Evolutionary conservation across 2,113 vertebrate genomes (phyloP), one percentile per base, ranked within the genome.

Genomic region (Fukomys damarensis): DNA sequence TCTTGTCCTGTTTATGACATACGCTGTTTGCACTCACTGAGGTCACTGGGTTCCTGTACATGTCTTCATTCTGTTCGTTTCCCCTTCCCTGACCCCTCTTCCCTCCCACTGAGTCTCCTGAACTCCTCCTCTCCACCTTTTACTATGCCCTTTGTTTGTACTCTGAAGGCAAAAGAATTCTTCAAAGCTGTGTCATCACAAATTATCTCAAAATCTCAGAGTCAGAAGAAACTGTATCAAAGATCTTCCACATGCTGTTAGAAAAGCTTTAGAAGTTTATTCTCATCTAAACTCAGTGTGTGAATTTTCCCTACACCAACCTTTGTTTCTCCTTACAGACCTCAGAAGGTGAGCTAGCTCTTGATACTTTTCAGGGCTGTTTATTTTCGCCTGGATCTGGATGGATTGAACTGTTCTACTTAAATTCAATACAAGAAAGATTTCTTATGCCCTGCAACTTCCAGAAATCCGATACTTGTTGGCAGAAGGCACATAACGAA

Each of bases 341-440:
- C 82, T 82, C 12, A 11, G 76, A 56, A 0, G 24, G 19, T 7
- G 80, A 4, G 46, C 46, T 19, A 61, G 56, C 56, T 58, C 6
- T 26, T 76, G 20, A 38, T 81, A 41, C 20, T 35, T 85, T 74
- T 85, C 7, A 46, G 81, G 22, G 10, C 7, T 93, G 30, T 92
- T 92, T 79, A 68, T 81, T 93, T 63, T 81, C 65, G 32, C 32
- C 17, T 87, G 38, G 19, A 56, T 54, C 81, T 95, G 49, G 76
- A 68, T 43, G 43, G 30, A 16, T 90, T 65, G 52, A 84, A 76
- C 80, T 81, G 20, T 82, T 87, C 7, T 93, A 41, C 89, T 97
- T 90, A 97, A 85, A 92, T 92, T 83, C 56, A 87, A 24, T 58
- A 59, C 38, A 63, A 92, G 41, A 83, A 93, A 97, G 38, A 72